Percentiles rank a stretch among this genome's conserved stretches.
Conservation (phyloP, 2,888 invertebrate species). For the Chloromyia formosa region DNA sequence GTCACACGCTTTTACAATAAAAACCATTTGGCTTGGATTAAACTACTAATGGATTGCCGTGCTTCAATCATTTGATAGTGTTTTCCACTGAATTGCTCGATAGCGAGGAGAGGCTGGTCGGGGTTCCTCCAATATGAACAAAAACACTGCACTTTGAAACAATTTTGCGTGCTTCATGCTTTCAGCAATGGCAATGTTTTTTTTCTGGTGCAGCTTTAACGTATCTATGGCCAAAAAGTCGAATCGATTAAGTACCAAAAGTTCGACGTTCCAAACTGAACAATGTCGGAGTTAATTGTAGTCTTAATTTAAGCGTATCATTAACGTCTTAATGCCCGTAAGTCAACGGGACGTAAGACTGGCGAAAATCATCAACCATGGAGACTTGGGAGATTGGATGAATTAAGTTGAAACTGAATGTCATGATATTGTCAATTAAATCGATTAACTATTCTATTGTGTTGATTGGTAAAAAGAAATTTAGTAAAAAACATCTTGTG, state of each 20-base stretch:
- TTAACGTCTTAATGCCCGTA: neutral
- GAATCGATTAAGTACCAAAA: neutral
- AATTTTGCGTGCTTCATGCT: conserved; percentile 30
- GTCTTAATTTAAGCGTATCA: conserved; percentile 35
- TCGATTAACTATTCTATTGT: neutral
- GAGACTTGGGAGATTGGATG: neutral
- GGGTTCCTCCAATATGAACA: neutral
- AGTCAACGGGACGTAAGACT: neutral
- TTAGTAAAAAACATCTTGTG: too few relatives aligned
- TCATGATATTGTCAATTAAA: neutral
- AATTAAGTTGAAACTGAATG: conserved; percentile 28
- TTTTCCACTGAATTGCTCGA: conserved; percentile 14
- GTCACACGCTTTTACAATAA: conserved; percentile 18
- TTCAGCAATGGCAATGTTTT: neutral
- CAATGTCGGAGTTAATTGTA: conserved; percentile 14
- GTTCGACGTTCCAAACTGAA: conserved; percentile 12
- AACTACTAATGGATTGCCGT: conserved; percentile 21
- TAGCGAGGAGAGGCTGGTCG: neutral
- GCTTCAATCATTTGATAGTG: conserved; percentile 4
- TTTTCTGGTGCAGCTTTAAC: too few relatives aligned
- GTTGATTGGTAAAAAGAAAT: neutral
- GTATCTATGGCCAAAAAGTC: neutral
- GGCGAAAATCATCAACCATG: neutral
- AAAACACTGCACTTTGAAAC: neutral
- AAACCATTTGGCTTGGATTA: conserved; percentile 33